Conservation (phyloP, 64 coral and sea anemone genomes). For the Pocillopora damicornis region DNA sequence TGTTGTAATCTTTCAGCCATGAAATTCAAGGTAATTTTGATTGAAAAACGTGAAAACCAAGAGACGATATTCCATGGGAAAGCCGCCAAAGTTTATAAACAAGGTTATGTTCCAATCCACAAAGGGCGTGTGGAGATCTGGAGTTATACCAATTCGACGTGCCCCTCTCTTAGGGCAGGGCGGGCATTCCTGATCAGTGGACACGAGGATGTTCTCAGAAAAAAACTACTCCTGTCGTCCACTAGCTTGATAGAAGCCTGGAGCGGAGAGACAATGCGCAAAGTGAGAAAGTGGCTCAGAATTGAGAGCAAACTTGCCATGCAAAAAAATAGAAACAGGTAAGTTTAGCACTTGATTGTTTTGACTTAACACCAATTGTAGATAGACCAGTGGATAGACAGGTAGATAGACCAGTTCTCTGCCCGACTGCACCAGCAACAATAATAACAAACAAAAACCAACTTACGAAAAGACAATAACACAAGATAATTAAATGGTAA, state of each 20-base stretch:
- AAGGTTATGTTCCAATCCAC: background rate
- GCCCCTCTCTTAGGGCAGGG: background rate
- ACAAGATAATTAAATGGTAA: too few species aligned
- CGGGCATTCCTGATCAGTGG: background rate
- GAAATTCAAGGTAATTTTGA: slow-evolving; percentile 8
- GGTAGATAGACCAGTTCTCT: too few species aligned
- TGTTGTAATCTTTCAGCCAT: background rate
- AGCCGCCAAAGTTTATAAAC: background rate
- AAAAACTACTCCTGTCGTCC: slow-evolving; percentile 5
- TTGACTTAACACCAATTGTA: too few species aligned
- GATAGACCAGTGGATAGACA: too few species aligned
- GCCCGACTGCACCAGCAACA: too few species aligned
- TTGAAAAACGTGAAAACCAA: background rate
- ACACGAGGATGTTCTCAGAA: background rate
- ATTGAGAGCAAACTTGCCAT: background rate
- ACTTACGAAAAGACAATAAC: too few species aligned
- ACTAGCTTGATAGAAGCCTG: slow-evolving; percentile 1
- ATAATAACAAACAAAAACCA: too few species aligned
- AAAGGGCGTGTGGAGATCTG: background rate
- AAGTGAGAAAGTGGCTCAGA: background rate
- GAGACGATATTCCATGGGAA: background rate
- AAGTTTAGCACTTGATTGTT: background rate
- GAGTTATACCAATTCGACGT: background rate
- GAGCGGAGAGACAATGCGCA: background rate
- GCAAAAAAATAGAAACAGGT: background rate